A percentile compares a stretch with the other conserved stretches of the same genome.
Conservation (phyloP, 1,140 invertebrate species). For the Augochlora pura region DNA sequence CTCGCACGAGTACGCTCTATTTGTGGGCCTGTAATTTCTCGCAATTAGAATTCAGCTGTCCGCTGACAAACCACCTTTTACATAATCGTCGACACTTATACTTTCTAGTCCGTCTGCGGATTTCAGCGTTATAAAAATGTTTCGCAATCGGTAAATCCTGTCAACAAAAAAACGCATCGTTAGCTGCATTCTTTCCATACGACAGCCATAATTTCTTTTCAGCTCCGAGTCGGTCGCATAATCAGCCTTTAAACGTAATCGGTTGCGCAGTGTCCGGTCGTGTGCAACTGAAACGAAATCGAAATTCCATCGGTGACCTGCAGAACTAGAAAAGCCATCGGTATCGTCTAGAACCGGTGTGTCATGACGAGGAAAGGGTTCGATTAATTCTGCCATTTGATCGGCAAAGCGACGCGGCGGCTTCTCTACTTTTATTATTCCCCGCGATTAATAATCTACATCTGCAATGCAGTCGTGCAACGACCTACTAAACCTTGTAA, state of each 20-base stretch:
- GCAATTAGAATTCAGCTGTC: constrained; percentile 14
- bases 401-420: not conserved
- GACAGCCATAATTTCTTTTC: constrained; percentile 2
- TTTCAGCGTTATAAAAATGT: constrained; percentile 35
- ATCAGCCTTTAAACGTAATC: constrained; percentile 9
- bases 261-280: not conserved
- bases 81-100: constrained; percentile 21
- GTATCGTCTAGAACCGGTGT: not conserved
- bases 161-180: constrained; percentile 18
- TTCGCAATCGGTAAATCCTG: constrained; percentile 39
- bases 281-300: constrained; percentile 18
- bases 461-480: constrained; percentile 6
- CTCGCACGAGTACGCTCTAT: not conserved
- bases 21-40: not conserved
- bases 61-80: constrained; percentile 14
- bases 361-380: not conserved
- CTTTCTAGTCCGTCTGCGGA: constrained; percentile 41
- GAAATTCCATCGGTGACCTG: constrained; percentile 31
- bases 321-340: constrained; percentile 21
- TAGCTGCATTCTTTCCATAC: constrained; percentile 24
- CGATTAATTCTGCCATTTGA: not conserved
- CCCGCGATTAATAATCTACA: not conserved
- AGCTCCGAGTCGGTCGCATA: not conserved
- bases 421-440: not conserved
- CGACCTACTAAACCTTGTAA: not conserved